Base-by-base conservation (phyloP, 2,113 vertebrate species). In the Erinaceus europaeus region DNA sequence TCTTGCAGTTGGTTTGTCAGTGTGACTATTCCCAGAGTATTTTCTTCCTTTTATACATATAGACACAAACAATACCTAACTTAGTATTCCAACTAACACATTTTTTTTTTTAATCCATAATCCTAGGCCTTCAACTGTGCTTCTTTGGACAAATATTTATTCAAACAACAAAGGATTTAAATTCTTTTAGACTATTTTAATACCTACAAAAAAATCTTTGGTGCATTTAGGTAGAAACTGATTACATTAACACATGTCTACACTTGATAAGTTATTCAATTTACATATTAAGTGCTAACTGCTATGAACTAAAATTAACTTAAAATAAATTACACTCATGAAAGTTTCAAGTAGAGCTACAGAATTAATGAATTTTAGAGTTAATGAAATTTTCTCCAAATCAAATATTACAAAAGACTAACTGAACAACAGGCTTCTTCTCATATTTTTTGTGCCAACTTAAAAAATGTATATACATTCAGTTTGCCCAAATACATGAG, bases 101-200 rank as follows among this genome's bases (percentile, higher is more conserved):
- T 84, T 90, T 80, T 77, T 68, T 32, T 61, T 93, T 61, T 29
- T 27, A 57, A 57, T 27, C 62, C 84, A 71, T 89, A 92, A 96
- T 85, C 88, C 95, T 94, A 97, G 95, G 96, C 97, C 92, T 96
- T 97, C 87, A 94, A 90, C 95, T 97, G 96, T 97, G 97, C 97
- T 97, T 97, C 96, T 97, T 97, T 97, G 97, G 96, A 97, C 94
- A 97, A 96, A 96, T 96, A 96, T 93, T 92, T 96, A 94, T 95
- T 97, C 94, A 95, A 95, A 96, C 95, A 95, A 86, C 9, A 27
- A 4, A 96, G 83, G 94, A 76, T 95, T 94, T 95, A 93, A 96
- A 90, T 94, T 93, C 85, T 94, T 18, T 94, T 84, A 62, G 94
- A 80, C 96, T 94, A 96, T 94, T 95, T 94, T 90, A 97, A 96